Conservation (phyloP, 2,113 vertebrate species). For the Anguilla rostrata region DNA sequence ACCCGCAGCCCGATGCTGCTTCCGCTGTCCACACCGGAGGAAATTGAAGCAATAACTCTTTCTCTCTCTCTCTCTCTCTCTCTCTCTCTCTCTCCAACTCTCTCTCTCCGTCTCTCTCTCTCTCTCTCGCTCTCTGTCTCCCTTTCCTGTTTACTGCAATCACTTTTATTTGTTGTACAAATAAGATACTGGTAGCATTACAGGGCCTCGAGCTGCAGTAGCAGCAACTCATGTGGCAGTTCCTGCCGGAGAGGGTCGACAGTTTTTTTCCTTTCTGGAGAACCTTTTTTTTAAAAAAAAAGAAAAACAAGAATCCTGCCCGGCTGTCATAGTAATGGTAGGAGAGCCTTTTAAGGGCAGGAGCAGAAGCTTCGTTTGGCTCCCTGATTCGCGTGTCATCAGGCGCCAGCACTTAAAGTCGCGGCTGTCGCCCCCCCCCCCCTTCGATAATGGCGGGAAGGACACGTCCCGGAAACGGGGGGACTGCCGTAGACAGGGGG, state of each 20-base stretch:
- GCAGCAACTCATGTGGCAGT: neutral
- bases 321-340: neutral
- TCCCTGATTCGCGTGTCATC: neutral
- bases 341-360: slow-evolving; percentile 2
- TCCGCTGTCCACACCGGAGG: slow-evolving; percentile 53
- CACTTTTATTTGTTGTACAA: slow-evolving; percentile 38
- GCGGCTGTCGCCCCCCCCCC: neutral
- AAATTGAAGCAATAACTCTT: slow-evolving; percentile 74
- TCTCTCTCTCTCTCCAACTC: slow-evolving; percentile 18
- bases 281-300: neutral
- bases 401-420: neutral
- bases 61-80: slow-evolving; percentile 33
- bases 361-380: neutral
- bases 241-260: neutral
- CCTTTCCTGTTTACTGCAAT: slow-evolving; percentile 25
- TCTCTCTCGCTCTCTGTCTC: neutral
- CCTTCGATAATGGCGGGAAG: neutral
- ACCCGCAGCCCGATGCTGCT: slow-evolving; percentile 57
- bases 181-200: slow-evolving; percentile 12
- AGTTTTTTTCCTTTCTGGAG: too few species aligned
- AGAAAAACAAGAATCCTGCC: neutral
- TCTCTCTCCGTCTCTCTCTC: slow-evolving; percentile 19
- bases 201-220: neutral
- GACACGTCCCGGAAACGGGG: neutral
- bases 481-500: neutral